Evolutionary conservation across 2,113 vertebrate species (phyloP).

Genomic region (Urocynchramus pylzowi): DNA sequence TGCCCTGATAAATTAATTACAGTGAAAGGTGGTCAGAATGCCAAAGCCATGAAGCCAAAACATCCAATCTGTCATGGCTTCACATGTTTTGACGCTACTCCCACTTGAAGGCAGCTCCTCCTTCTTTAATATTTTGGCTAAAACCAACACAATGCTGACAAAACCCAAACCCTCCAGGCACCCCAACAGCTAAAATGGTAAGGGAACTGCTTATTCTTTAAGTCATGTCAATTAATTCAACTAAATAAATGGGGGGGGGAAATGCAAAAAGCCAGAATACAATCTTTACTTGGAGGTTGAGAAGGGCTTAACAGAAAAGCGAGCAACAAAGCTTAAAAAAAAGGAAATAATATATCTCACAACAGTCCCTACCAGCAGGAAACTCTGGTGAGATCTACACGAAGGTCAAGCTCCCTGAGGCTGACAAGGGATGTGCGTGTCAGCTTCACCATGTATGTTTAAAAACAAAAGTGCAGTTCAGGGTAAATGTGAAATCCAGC

Average conservation of each 20-base stretch:
- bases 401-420: background rate
- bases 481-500: background rate
- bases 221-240: background rate
- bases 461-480: background rate
- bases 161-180: background rate
- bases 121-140: background rate
- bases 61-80: background rate
- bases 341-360: background rate
- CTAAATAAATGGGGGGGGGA: background rate
- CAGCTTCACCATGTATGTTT: background rate
- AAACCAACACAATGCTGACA: background rate
- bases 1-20: background rate
- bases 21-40: background rate
- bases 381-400: background rate
- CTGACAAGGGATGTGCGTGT: background rate
- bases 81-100: background rate
- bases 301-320: rapidly evolving
- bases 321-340: background rate
- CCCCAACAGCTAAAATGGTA: background rate
- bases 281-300: background rate
- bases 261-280: background rate
- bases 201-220: background rate
- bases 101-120: background rate
- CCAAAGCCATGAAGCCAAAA: background rate
- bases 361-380: background rate